Percentiles rank a stretch among this genome's conserved stretches.
These are phyloP conservation scores for Hyles euphorbiae DNA, from an alignment of 1,140 invertebrate species.

Conservation along the genomic window DNA sequence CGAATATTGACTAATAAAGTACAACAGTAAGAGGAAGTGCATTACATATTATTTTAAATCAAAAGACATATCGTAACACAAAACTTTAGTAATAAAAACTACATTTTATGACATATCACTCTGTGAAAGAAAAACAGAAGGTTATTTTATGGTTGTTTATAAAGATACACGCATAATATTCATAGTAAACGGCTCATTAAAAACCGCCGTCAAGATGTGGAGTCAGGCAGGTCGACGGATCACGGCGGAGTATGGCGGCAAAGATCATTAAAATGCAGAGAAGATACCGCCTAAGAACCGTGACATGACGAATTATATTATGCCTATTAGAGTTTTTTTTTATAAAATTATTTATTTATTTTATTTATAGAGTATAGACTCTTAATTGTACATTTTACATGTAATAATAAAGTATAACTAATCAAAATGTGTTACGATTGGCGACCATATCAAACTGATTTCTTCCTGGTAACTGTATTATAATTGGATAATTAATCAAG, in stretches of 20 bases:
- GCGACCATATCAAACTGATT: no score
- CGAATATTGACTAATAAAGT: no score
- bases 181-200: slow-evolving; percentile 62
- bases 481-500: no score
- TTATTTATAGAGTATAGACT: no score
- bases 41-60: neutral
- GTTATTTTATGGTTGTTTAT: slow-evolving; percentile 40
- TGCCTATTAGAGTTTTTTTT: no score
- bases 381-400: no score
- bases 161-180: slow-evolving; percentile 35
- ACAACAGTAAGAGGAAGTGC: no score
- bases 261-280: slow-evolving; percentile 17
- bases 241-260: slow-evolving; percentile 22
- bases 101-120: slow-evolving; percentile 16
- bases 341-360: no score
- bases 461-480: no score
- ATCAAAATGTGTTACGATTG: no score
- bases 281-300: neutral
- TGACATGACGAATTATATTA: no score
- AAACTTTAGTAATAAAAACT: slow-evolving; percentile 1
- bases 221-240: slow-evolving; percentile 24
- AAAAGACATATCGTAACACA: neutral
- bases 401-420: no score
- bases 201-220: slow-evolving; percentile 50
- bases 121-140: slow-evolving; percentile 10